Base-by-base conservation (phyloP, 1,140 invertebrate species). In the Drosophila sturtevanti region DNA sequence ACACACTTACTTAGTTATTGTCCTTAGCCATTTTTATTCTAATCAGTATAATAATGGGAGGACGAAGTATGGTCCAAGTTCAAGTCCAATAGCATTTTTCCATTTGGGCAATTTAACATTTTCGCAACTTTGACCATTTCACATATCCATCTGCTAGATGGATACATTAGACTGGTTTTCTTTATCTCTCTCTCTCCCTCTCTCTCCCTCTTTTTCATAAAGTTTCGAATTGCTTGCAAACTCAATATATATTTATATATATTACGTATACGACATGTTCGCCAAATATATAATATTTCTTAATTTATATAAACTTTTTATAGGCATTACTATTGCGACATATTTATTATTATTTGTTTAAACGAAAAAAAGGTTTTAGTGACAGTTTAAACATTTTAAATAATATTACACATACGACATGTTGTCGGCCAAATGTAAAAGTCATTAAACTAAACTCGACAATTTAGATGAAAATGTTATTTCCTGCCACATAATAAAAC, bases 11-110 rank as follows among this genome's bases (percentile, higher is more conserved):
- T 34, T 38, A 34, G 56, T 59, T 59, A 34, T 27, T 38, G 35
- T 27, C 52, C 52, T 60, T 70, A 63, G 58, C 48, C 72, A 74
- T 48, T 77, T 78, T 81, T 76, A 77, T 78, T 77, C 51, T 37
- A 63, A 68, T 77, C 78, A 74, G 48, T 41, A 52, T 22, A 64
- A 54, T 21, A 54, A 64, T 12, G 16, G 24, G 5, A 24, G 24
- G 5, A 56, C 31, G 54, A 14, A 21, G n/a, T 16, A 48, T 48
- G 41, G 41, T 7, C 41, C 41, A 48, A 48, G 16, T 48, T 48
- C 41, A 48, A 48, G 41, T 48, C 41, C 41, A 10, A 48, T 10
- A 16, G 11, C 41, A 48, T 48, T 48, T 48, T 48, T 48, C n/a
- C 18, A 48, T 21, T 21, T 18, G 10, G 41, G 41, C 16, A 21